Percentiles rank a stretch among this genome's conserved stretches.
Conservation (phyloP, 2,797 vertebrate species). For the Threskiornis aethiopicus region DNA sequence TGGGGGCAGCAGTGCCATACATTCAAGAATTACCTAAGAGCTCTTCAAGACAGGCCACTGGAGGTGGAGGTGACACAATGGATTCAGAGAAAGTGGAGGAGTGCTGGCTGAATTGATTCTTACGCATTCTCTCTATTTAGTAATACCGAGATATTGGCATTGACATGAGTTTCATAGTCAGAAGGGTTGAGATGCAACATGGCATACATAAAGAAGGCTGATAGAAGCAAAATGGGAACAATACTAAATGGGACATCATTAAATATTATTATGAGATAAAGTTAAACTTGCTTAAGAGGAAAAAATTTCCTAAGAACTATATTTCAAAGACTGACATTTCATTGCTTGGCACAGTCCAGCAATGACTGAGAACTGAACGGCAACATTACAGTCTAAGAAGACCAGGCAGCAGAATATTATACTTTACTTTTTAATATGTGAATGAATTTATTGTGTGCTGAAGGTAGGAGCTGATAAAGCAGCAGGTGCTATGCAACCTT, state of each 20-base stretch:
- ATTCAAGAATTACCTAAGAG: constrained; percentile 27
- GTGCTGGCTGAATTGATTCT: constrained; percentile 54
- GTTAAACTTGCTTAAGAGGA: background rate
- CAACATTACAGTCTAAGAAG: background rate
- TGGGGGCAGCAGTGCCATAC: constrained; percentile 11
- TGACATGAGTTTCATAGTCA: constrained; percentile 50
- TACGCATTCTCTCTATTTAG: constrained; percentile 51
- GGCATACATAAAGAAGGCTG: constrained; percentile 35
- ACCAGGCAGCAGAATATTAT: background rate
- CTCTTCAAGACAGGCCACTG: constrained; percentile 40
- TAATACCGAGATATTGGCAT: constrained; percentile 46
- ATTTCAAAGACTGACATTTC: constrained; percentile 12
- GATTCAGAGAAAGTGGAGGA: constrained; percentile 33
- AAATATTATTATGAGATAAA: constrained; percentile 37
- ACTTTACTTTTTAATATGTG: background rate
- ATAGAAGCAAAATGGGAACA: background rate
- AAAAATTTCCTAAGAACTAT: background rate
- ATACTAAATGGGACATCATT: constrained; percentile 9
- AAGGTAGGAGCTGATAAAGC: constrained; percentile 14
- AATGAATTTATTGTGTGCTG: background rate
- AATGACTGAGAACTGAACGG: background rate
- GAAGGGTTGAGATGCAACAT: constrained; percentile 24
- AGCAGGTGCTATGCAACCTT: background rate
- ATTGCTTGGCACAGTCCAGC: background rate
- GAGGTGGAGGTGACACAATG: constrained; percentile 45